Evolutionary conservation across 2,797 vertebrate species (phyloP), one percentile per base, ranked within the genome.

Genomic region (Oceanodroma leucorhoa): DNA sequence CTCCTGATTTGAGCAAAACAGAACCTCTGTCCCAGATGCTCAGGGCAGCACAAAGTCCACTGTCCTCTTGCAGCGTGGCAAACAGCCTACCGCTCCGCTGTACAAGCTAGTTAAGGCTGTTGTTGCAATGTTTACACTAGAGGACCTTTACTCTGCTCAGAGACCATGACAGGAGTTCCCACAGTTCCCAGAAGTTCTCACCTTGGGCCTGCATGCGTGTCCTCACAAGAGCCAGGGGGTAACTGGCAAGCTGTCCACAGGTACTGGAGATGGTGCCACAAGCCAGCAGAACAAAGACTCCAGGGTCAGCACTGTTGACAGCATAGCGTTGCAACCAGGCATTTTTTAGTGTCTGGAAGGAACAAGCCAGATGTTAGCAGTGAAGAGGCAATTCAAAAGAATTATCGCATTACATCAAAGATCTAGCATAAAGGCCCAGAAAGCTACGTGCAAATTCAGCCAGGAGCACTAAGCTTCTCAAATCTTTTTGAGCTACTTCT

Each of bases 201-300:
- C 99, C 99, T 98, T 99, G 99, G 14, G 98, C 99, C 97, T 99
- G 99, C 99, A 99, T 99, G 34, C 99, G 98, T 32, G 99, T 99
- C 96, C 99, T 98, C 92, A 99, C 99, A 11, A 99, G 98, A n/a
- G 99, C 99, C 29, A 99, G 98, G 0, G 99, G 99, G 96, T 99
- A 99, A 97, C 99, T 99, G 91, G 99, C 98, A 64, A 99, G 97
- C 91, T 99, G 99, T 13, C 99, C 99, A 41, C 99, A 99, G 3
- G 99, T 99, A 95, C 99, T 99, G 73, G 99, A 99, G 26, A 99
- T 98, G 87, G 99, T 99, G 61, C 99, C 98, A 64, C 99, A 99
- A n/a, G 99, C 99, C 86, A 99, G 97, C 41, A 99, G 98, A 72
- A 99, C 99, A 30, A 99, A 99, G 75, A 99, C 99, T 0, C 99